These are phyloP conservation scores for Nothobranchius furzeri DNA, from an alignment of 2,113 vertebrate genomes.

Conservation along the genomic window DNA sequence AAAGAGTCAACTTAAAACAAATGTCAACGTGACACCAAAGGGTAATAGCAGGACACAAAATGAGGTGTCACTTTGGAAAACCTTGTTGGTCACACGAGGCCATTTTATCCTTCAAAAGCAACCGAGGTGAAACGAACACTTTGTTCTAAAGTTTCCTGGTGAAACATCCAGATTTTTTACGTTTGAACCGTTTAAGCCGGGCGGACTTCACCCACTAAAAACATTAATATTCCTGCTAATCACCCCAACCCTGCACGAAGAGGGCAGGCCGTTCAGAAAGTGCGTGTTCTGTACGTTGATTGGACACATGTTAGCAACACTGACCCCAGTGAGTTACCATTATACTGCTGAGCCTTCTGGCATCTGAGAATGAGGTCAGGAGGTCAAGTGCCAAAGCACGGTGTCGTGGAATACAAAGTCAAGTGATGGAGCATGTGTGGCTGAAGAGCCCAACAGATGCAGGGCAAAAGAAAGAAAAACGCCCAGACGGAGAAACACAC, in stretches of 20 bases:
- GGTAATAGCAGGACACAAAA: conserved; percentile 67
- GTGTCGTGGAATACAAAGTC: conserved; percentile 61
- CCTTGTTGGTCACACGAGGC: conserved; percentile 43
- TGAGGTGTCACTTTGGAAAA: conserved; percentile 50
- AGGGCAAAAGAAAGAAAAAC: conserved; percentile 7
- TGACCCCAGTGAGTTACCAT: conserved; percentile 57
- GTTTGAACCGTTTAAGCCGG: neutral
- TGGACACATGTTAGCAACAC: conserved; percentile 33
- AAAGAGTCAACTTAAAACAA: conserved; percentile 71
- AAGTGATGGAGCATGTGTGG: conserved; percentile 69
- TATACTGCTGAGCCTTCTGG: conserved; percentile 57
- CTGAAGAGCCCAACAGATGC: conserved; percentile 66
- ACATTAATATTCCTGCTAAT: neutral
- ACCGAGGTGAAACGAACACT: conserved; percentile 47
- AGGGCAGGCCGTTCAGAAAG: neutral
- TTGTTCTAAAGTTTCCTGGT: conserved; percentile 12
- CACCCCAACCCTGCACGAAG: neutral
- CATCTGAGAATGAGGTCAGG: conserved; percentile 63
- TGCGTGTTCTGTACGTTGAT: neutral
- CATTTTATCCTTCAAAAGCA: conserved; percentile 59
- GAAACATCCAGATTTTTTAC: neutral
- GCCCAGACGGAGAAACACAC: conserved; percentile 18
- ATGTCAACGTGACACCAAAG: conserved; percentile 72
- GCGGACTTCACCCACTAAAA: neutral
- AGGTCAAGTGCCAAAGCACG: conserved; percentile 69